Base-by-base conservation (phyloP, 2,797 vertebrate genomes). In the Eupleurogrammus muticus region DNA sequence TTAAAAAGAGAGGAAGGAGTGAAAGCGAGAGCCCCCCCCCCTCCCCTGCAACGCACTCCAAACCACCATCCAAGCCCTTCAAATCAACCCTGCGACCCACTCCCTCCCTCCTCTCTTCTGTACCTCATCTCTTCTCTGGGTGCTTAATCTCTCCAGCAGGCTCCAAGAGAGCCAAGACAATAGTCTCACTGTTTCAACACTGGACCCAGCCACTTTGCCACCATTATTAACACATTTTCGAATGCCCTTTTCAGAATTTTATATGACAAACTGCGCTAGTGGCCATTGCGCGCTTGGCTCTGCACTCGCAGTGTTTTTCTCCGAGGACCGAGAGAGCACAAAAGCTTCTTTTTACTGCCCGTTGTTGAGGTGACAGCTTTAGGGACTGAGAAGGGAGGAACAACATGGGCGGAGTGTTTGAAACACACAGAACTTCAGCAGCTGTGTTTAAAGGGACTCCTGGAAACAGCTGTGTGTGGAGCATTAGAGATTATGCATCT, bases 221-320 rank as follows among this genome's bases (percentile, higher is more conserved):
- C 86, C 84, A 88, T 90, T 92, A 92, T 93, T 94, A 92, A 93
- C 92, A 93, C 85, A 86, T 91, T 93, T 93, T 89, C 83, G 91
- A 91, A 91, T 87, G 82, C 83, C 80, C 87, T 72, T 89, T 92
- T 89, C 70, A 89, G 82, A 87, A 56, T 86, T 87, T 86, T 85
- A 86, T 79, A 68, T 83, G 77, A 83, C 75, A 86, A 79, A 87
- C 81, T 85, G 81, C 87, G 84, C 85, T 56, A 76, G 61, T 56
- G 55, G 79, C 70, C 83, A 91, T 89, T 79, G 44, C 73, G 73
- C 78, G 72, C 77, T 91, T 89, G 81, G 90, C 82, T 71, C 48
- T n/a, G 66, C 53, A 68, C 46, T 72, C 70, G 70, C 54, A 20
- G 55, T 83, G 75, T 80, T 85, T 86, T 79, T 75, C 82, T 87